phyloP scores from a whole-genome alignment of 2,888 invertebrate genomes.

The Rhorus exstirpatorius region DNA sequence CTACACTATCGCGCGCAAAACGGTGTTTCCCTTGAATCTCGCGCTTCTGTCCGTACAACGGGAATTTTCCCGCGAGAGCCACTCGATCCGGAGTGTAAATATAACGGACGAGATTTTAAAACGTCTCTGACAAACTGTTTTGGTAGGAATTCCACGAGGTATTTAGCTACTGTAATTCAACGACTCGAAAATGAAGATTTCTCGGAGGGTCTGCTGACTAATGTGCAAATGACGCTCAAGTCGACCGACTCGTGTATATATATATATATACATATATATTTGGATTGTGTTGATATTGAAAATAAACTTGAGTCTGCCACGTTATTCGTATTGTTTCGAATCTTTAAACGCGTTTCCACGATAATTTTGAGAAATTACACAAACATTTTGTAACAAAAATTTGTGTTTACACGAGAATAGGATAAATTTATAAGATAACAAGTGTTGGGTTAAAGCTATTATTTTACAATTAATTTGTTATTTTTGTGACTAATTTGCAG shows the following conservation, averaged over 20 bases:
- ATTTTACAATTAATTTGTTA: too few species aligned
- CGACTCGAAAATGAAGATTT: neutral
- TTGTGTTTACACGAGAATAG: too few species aligned
- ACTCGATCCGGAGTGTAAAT: neutral
- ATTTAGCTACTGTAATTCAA: neutral
- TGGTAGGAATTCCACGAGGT: slow-evolving; percentile 1
- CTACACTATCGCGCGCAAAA: slow-evolving; percentile 20
- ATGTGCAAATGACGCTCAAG: neutral
- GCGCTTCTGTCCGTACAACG: slow-evolving; percentile 31
- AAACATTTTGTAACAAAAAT: too few species aligned
- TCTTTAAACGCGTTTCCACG: neutral
- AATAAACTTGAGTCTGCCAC: slow-evolving; percentile 48
- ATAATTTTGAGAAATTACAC: too few species aligned
- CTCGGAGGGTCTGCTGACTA: neutral
- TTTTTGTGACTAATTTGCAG: too few species aligned
- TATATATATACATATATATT: neutral
- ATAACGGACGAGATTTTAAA: slow-evolving; percentile 25
- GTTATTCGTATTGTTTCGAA: neutral
- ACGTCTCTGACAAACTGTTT: neutral
- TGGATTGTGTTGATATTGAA: slow-evolving; percentile 10
- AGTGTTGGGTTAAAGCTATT: too few species aligned
- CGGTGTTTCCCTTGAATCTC: slow-evolving; percentile 24
- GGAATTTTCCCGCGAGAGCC: too few species aligned
- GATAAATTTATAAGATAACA: too few species aligned
- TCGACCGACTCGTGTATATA: too few species aligned